Percentiles rank a stretch among this genome's conserved stretches.
Conservation (phyloP, 2,888 invertebrate genomes). For the Merodon equestris region DNA sequence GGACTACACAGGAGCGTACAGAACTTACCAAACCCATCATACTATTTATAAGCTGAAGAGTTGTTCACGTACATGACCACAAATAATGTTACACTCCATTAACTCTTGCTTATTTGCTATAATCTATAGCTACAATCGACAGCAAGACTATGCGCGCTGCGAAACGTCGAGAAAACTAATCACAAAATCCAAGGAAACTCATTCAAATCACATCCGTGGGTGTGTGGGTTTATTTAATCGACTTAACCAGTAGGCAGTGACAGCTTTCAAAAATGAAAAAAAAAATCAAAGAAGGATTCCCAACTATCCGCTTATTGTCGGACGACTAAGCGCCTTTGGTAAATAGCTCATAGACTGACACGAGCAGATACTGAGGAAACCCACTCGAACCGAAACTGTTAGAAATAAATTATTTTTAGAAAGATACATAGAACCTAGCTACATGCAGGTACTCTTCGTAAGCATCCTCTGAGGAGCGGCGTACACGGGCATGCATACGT, state of each 20-base stretch:
- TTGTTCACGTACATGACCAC: conserved; percentile 5
- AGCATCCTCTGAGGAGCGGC: not conserved
- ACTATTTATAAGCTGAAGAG: not conserved
- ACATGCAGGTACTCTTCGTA: conserved; percentile 7
- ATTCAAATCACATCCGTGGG: conserved; percentile 3
- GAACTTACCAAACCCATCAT: conserved; percentile 9
- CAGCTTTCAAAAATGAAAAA: not conserved
- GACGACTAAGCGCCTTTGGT: conserved; percentile 27
- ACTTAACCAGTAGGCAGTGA: conserved; percentile 24
- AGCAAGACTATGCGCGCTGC: conserved; percentile 53
- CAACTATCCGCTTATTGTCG: conserved; percentile 42
- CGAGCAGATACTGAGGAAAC: conserved; percentile 9
- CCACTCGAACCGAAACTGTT: conserved; percentile 28
- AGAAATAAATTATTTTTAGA: conserved; percentile 46
- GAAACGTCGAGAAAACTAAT: conserved; percentile 34
- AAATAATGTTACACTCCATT: conserved; percentile 57
- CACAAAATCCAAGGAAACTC: conserved; percentile 10
- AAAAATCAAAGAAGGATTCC: conserved; percentile 18
- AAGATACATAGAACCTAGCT: conserved; percentile 36
- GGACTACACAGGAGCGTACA: conserved; percentile 41
- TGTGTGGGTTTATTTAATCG: conserved; percentile 24
- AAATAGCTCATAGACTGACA: conserved; percentile 25
- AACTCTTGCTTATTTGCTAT: conserved; percentile 40
- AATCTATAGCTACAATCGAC: conserved; percentile 27
- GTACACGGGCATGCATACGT: conserved; percentile 6